Percentiles rank a stretch among this genome's conserved stretches.
Evolutionary conservation across 2,888 invertebrate species (phyloP).

Genomic region (Yponomeuta malinellus): DNA sequence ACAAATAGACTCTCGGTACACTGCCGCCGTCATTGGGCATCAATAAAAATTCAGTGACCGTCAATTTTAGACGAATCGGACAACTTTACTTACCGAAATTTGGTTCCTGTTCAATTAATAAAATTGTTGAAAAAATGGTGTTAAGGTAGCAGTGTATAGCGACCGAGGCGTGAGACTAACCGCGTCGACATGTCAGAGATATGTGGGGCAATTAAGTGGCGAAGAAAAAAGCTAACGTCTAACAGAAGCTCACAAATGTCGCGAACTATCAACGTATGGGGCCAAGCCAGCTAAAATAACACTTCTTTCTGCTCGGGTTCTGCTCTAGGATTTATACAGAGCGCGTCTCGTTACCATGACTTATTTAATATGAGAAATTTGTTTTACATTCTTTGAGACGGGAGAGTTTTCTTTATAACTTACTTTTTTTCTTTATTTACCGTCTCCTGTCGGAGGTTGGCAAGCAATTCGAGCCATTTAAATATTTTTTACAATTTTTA

Average conservation of each 20-base stretch:
- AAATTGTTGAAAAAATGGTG: no score
- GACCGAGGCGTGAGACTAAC: constrained; percentile 17
- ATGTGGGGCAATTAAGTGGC: constrained; percentile 58
- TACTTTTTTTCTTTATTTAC: no score
- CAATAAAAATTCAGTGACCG: no score
- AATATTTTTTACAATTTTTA: no score
- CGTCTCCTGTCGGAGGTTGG: no score
- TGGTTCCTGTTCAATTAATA: no score
- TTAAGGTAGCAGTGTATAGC: no score
- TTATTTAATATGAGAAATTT: no score
- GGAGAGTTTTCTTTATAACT: no score
- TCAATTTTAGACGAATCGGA: neutral
- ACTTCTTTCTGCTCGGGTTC: constrained; percentile 22
- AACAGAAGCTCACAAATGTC: constrained; percentile 40
- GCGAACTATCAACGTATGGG: constrained; percentile 58
- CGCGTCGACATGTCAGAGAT: constrained; percentile 25
- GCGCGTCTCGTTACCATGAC: constrained; percentile 26
- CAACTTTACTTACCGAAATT: neutral
- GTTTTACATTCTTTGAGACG: no score
- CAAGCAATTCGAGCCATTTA: no score
- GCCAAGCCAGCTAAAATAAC: constrained; percentile 50
- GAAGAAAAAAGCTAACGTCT: constrained; percentile 48
- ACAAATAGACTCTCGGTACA: neutral
- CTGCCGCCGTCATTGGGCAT: neutral
- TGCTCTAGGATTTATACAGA: constrained; percentile 30